Evolutionary conservation across 2,888 invertebrate species (phyloP).

Genomic region (Epistrophe eligans): DNA sequence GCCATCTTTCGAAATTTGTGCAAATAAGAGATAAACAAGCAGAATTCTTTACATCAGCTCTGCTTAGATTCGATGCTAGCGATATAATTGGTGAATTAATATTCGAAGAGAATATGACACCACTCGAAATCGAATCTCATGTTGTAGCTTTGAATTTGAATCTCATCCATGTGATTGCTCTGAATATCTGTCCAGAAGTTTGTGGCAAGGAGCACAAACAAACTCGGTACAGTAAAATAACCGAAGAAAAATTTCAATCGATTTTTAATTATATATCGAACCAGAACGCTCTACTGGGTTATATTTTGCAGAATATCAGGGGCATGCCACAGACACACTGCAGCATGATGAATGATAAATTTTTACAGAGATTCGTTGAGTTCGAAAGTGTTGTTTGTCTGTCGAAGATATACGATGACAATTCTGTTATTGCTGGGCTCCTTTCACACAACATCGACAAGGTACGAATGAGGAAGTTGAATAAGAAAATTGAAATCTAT

Average conservation of each 20-base stretch:
- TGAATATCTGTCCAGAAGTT: slow-evolving; percentile 88
- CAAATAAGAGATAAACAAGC: slow-evolving; percentile 81
- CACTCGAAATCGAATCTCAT: slow-evolving; percentile 88
- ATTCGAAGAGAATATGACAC: slow-evolving; percentile 88
- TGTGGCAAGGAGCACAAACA: slow-evolving; percentile 64
- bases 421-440: slow-evolving; percentile 79
- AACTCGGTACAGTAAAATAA: slow-evolving; percentile 71
- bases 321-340: slow-evolving; percentile 34
- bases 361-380: slow-evolving; percentile 78
- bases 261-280: slow-evolving; percentile 81
- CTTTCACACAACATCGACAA: slow-evolving; percentile 79
- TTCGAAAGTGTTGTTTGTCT: slow-evolving; percentile 78
- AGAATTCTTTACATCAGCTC: slow-evolving; percentile 79
- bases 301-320: slow-evolving; percentile 79
- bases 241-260: slow-evolving; percentile 79
- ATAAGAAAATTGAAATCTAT: slow-evolving; percentile 52
- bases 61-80: slow-evolving; percentile 84
- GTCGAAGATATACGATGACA: slow-evolving; percentile 78
- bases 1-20: slow-evolving; percentile 82
- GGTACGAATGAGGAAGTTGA: slow-evolving; percentile 73
- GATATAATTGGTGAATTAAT: slow-evolving; percentile 88
- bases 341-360: slow-evolving; percentile 77
- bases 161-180: slow-evolving; percentile 89
- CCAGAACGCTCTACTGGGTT: slow-evolving; percentile 81
- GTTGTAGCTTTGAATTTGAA: slow-evolving; percentile 89